A percentile compares a stretch with the other conserved stretches of the same genome.
phyloP scores from a whole-genome alignment of 2,797 vertebrate genomes.

The Cynopterus sphinx region DNA sequence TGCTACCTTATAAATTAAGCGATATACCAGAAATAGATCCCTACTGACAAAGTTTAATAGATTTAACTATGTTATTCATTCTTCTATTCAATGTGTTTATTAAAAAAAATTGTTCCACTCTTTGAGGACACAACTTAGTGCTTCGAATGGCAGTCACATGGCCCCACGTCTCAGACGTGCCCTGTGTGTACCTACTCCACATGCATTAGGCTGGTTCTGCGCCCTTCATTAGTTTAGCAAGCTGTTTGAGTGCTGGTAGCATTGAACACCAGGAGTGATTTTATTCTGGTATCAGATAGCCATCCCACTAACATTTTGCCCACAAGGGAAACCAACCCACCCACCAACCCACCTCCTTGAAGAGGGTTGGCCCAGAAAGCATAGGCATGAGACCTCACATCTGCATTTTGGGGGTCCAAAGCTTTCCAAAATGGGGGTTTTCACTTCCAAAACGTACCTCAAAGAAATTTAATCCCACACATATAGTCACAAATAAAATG shows the following conservation, averaged over 20 bases:
- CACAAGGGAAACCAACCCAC: neutral
- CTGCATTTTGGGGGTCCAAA: neutral
- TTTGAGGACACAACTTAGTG: neutral
- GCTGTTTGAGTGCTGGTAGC: neutral
- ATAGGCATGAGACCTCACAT: neutral
- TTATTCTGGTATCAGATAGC: neutral
- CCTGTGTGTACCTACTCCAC: fast-evolving
- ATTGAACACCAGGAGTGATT: neutral
- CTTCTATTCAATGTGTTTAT: neutral
- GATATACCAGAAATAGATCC: neutral
- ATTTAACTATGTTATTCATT: neutral
- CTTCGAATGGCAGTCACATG: neutral
- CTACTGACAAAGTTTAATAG: neutral
- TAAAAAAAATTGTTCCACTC: neutral
- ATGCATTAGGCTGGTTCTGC: neutral
- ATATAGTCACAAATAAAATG: neutral
- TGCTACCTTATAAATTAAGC: neutral
- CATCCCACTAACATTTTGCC: no score
- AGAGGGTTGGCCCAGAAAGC: neutral
- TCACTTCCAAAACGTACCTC: neutral
- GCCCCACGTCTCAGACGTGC: neutral
- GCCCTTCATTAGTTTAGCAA: neutral
- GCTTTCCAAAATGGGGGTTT: neutral
- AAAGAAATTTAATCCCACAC: neutral
- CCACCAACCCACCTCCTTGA: neutral